phyloP scores from a whole-genome alignment of 2,888 invertebrate genomes.

The Sepiola atlantica region DNA sequence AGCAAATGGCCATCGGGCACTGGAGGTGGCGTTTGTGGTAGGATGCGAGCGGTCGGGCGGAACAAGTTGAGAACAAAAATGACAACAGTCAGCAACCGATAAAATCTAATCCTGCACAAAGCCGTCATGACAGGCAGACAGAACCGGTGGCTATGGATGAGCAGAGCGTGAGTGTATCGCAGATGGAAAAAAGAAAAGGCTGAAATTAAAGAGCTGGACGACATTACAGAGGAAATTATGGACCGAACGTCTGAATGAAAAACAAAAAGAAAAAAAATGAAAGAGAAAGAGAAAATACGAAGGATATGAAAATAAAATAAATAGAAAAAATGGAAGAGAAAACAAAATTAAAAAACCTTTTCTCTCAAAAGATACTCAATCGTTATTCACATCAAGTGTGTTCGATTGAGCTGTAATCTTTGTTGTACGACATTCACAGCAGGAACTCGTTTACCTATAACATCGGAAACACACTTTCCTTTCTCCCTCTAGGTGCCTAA shows the following conservation, averaged over 20 bases:
- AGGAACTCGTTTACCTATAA: no score
- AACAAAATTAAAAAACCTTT: background rate
- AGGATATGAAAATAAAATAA: background rate
- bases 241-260: background rate
- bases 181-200: background rate
- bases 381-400: no score
- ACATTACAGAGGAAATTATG: background rate
- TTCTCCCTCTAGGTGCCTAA: no score
- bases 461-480: no score
- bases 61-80: slow-evolving; percentile 46
- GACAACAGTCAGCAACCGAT: slow-evolving; percentile 42
- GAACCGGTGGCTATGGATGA: background rate
- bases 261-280: background rate
- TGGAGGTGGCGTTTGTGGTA: slow-evolving; percentile 44
- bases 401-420: no score
- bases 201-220: background rate
- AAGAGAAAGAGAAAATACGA: background rate
- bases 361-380: no score
- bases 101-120: slow-evolving; percentile 44
- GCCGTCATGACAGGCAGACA: slow-evolving; percentile 40
- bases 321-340: background rate
- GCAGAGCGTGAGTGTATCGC: background rate
- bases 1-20: slow-evolving; percentile 35
- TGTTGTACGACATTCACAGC: no score
- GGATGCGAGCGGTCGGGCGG: background rate